Conservation (phyloP, 2,797 vertebrate genomes). For the Chloroceryle inda region DNA sequence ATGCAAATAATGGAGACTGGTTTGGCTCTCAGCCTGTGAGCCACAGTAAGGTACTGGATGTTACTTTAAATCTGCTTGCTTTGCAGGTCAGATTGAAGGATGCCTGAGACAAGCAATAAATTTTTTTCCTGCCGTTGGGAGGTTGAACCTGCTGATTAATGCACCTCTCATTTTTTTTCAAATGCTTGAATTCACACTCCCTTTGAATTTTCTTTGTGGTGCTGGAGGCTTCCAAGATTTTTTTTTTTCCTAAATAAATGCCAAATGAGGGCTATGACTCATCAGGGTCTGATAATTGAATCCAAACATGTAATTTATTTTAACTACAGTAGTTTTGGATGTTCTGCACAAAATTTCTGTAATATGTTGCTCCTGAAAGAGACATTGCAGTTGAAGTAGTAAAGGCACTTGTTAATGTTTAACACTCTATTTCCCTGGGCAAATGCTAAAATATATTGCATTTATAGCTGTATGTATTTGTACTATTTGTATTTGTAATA, state of each 20-base stretch:
- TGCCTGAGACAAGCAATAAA: constrained; percentile 69
- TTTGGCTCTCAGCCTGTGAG: constrained; percentile 56
- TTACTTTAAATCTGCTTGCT: constrained; percentile 76
- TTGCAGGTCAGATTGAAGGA: constrained; percentile 76
- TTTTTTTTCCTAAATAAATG: constrained; percentile 3
- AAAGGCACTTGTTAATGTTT: background rate
- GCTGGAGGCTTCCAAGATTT: constrained; percentile 9
- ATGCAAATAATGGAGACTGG: constrained; percentile 68
- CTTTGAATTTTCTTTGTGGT: constrained; percentile 59
- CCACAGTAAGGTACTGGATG: constrained; percentile 38
- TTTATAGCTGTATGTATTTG: background rate
- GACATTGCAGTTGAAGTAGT: constrained; percentile 8
- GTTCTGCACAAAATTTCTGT: background rate
- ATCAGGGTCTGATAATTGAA: constrained; percentile 36
- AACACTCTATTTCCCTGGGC: background rate
- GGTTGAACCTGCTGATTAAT: constrained; percentile 65
- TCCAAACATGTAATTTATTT: constrained; percentile 56
- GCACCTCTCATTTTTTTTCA: constrained; percentile 40
- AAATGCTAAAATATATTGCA: background rate
- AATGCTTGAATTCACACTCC: constrained; percentile 46
- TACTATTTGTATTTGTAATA: background rate
- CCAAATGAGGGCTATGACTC: constrained; percentile 23
- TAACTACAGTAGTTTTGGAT: constrained; percentile 14
- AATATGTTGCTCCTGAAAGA: background rate
- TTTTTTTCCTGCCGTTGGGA: constrained; percentile 50